A percentile compares a stretch with the other conserved stretches of the same genome.
phyloP scores from a whole-genome alignment of 1,140 invertebrate species.

The Cherax quadricarinatus region DNA sequence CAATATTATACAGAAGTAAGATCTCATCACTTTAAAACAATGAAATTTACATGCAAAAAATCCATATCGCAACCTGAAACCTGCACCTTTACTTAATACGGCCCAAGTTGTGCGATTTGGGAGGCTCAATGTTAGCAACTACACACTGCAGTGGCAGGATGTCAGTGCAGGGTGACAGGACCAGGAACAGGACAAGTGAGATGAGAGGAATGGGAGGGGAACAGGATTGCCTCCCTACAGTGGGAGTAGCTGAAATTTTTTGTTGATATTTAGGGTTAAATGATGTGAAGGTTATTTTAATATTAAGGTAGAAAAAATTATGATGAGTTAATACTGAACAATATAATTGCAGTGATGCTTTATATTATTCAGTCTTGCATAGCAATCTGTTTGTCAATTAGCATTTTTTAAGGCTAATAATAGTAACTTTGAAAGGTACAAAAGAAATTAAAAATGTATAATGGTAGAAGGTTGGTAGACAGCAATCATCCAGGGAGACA shows the following conservation, averaged over 20 bases:
- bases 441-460: too few relatives aligned
- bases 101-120: constrained; percentile 57
- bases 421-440: too few relatives aligned
- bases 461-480: too few relatives aligned
- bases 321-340: neutral
- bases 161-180: constrained; percentile 38
- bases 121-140: constrained; percentile 58
- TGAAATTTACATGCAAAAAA: constrained; percentile 5
- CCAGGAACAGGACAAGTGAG: neutral
- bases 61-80: neutral
- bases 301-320: neutral
- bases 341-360: neutral
- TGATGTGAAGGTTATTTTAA: neutral
- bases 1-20: neutral
- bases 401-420: too few relatives aligned
- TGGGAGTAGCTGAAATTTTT: neutral
- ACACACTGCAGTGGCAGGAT: constrained; percentile 65
- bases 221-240: constrained; percentile 2
- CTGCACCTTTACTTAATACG: constrained; percentile 52
- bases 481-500: too few relatives aligned
- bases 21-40: neutral
- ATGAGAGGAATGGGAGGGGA: neutral
- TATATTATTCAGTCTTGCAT: neutral
- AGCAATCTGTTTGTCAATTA: too few relatives aligned
- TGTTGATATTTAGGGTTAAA: neutral